phyloP scores from a whole-genome alignment of 2,888 invertebrate species.

The Acronicta leporina region DNA sequence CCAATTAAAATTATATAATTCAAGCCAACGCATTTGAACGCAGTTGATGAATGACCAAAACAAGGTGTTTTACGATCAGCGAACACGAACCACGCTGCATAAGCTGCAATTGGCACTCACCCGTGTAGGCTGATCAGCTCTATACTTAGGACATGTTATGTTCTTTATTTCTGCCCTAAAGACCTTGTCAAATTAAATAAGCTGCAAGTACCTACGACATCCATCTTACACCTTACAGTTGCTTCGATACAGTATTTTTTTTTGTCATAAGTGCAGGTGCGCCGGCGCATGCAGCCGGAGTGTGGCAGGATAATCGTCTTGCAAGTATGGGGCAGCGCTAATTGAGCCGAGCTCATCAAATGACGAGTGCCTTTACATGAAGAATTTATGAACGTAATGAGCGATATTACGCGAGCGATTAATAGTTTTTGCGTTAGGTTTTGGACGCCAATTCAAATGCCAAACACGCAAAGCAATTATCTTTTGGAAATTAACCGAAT shows the following conservation, averaged over 20 bases:
- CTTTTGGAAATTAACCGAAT: conserved; percentile 6
- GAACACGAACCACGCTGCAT: conserved; percentile 61
- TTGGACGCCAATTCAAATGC: conserved; percentile 20
- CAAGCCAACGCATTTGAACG: conserved; percentile 56
- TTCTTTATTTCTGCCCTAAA: no score
- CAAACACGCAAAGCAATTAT: conserved; percentile 7
- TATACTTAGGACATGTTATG: neutral
- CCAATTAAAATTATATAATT: conserved; percentile 79
- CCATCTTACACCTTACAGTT: neutral
- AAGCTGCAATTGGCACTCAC: conserved; percentile 14
- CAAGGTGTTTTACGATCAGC: conserved; percentile 67
- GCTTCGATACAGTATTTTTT: conserved; percentile 13
- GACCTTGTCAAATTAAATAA: neutral
- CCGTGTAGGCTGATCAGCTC: conserved; percentile 7
- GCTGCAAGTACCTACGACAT: neutral
- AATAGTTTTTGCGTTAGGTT: conserved; percentile 29
- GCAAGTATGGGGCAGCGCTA: conserved; percentile 28
- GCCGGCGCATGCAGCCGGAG: conserved; percentile 42
- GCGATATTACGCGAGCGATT: conserved; percentile 22
- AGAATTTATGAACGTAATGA: conserved; percentile 31
- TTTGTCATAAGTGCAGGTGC: conserved; percentile 35
- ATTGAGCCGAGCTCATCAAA: conserved; percentile 40
- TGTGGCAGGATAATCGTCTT: conserved; percentile 23
- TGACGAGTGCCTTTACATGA: conserved; percentile 19
- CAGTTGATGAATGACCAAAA: conserved; percentile 72